Evolutionary conservation across 1,140 invertebrate species (phyloP).

Genomic region (Aporrectodea caliginosa): DNA sequence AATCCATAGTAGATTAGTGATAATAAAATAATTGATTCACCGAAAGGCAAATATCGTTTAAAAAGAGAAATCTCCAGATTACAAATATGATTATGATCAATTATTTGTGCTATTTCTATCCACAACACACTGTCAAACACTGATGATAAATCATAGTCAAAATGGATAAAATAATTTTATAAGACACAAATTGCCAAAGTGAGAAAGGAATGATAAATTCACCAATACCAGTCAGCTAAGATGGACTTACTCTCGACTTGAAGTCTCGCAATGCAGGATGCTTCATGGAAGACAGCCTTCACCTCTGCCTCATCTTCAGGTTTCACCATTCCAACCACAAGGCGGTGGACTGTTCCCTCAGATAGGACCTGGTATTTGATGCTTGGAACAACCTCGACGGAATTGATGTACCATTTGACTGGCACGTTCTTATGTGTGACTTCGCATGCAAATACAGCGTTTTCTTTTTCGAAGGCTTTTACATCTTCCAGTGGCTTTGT

Average conservation of each 20-base stretch:
- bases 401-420: conserved; percentile 48
- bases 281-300: conserved; percentile 45
- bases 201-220: too few species aligned
- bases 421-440: conserved; percentile 48
- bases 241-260: conserved; percentile 44
- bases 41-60: too few species aligned
- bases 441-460: conserved; percentile 53
- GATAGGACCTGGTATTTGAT: conserved; percentile 47
- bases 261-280: conserved; percentile 41
- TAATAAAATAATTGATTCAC: too few species aligned
- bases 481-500: conserved; percentile 47
- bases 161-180: too few species aligned
- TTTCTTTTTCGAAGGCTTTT: conserved; percentile 49
- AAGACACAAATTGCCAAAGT: too few species aligned
- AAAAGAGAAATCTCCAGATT: too few species aligned
- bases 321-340: conserved; percentile 45
- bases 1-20: too few species aligned
- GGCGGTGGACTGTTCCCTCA: conserved; percentile 44
- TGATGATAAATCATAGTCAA: too few species aligned
- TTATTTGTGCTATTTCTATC: too few species aligned
- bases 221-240: too few species aligned
- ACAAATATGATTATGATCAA: too few species aligned
- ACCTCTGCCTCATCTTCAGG: conserved; percentile 46
- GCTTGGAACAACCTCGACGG: conserved; percentile 43
- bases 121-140: too few species aligned